phyloP scores from a whole-genome alignment of 2,797 vertebrate species.

The Scolopax rusticola region DNA sequence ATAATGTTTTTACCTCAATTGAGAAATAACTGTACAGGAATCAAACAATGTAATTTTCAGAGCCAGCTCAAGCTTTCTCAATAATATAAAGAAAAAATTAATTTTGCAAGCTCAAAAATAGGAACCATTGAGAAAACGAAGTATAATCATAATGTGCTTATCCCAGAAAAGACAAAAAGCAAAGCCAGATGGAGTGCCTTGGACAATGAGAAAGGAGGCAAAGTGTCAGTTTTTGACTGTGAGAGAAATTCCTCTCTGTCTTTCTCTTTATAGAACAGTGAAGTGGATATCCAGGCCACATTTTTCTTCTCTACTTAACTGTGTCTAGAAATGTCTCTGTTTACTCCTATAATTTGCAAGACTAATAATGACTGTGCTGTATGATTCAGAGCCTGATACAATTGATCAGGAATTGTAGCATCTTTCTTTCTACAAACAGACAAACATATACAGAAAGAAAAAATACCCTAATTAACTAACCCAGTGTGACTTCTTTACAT shows the following conservation, averaged over 20 bases:
- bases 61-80: background rate
- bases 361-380: background rate
- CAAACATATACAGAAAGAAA: background rate
- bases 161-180: background rate
- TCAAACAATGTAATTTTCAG: background rate
- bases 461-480: background rate
- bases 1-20: background rate
- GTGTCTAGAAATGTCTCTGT: background rate
- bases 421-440: background rate
- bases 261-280: background rate
- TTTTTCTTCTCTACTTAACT: background rate
- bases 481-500: background rate
- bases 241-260: background rate
- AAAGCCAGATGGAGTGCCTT: background rate
- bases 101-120: background rate
- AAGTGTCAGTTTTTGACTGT: background rate
- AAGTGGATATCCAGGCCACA: background rate
- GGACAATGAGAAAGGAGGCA: background rate
- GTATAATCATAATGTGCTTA: background rate
- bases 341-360: background rate
- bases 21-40: background rate
- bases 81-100: background rate
- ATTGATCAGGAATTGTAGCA: background rate
- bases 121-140: background rate
- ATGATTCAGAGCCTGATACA: background rate